Evolutionary conservation across 2,888 invertebrate genomes (phyloP).

Genomic region (Drosophila aldrichi): DNA sequence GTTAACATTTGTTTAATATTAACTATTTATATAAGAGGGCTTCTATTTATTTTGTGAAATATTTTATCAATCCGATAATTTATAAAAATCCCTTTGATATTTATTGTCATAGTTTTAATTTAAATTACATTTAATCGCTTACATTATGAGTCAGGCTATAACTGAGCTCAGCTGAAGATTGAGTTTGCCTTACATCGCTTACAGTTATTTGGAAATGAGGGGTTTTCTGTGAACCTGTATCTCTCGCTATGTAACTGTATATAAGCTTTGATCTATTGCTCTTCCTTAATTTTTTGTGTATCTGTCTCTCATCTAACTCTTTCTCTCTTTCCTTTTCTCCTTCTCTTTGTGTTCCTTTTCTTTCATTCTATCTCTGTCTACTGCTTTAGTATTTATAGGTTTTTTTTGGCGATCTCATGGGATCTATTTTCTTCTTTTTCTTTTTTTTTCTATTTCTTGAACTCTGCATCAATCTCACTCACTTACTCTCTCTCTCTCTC

Average conservation of each 20-base stretch:
- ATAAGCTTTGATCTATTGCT: background rate
- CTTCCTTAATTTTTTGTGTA: background rate
- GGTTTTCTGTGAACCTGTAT: background rate
- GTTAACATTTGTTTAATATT: background rate
- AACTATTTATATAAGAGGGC: background rate
- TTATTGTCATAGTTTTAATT: background rate
- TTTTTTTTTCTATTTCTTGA: too few species aligned
- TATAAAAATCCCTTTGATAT: background rate
- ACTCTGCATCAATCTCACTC: too few species aligned
- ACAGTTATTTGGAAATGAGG: too few species aligned
- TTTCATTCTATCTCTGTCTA: too few species aligned
- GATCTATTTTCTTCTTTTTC: too few species aligned
- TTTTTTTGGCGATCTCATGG: too few species aligned
- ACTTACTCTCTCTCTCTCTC: too few species aligned
- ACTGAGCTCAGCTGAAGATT: background rate
- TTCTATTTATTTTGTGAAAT: background rate
- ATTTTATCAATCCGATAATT: background rate
- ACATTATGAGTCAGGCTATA: background rate
- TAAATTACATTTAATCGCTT: background rate
- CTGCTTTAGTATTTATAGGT: too few species aligned
- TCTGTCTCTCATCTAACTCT: background rate
- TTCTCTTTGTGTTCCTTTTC: too few species aligned
- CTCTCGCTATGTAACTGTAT: background rate
- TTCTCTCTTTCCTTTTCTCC: too few species aligned
- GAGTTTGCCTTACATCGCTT: background rate